Evolutionary conservation across 2,113 vertebrate species (phyloP).

Genomic region (Aleadryas rufinucha): DNA sequence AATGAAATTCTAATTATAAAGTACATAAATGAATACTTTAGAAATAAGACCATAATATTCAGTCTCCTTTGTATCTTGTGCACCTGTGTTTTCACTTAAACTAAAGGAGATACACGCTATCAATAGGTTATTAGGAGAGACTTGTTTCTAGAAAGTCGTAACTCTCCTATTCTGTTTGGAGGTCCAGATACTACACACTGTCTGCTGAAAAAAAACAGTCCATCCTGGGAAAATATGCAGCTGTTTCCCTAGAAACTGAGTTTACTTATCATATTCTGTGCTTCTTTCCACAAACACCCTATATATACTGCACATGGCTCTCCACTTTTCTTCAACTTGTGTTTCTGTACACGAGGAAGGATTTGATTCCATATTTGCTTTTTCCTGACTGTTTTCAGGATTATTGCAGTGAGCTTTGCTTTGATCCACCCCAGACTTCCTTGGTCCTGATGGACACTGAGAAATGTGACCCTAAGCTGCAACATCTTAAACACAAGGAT

Average conservation of each 20-base stretch:
- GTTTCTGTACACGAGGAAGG: neutral
- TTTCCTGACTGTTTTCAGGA: neutral
- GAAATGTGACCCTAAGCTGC: neutral
- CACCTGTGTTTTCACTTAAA: neutral
- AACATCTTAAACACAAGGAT: neutral
- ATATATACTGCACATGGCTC: neutral
- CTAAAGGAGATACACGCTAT: fast-evolving
- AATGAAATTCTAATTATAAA: neutral
- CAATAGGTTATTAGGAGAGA: neutral
- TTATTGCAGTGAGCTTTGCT: neutral
- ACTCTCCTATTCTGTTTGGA: neutral
- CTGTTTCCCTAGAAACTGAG: neutral
- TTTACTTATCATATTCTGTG: neutral
- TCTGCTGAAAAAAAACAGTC: neutral
- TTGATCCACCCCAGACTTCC: neutral
- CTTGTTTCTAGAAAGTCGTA: neutral
- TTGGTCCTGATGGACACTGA: neutral
- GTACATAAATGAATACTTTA: neutral
- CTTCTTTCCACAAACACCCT: neutral
- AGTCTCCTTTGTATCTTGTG: neutral
- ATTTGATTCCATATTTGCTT: neutral
- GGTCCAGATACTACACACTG: neutral
- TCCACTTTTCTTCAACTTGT: neutral
- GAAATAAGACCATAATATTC: neutral
- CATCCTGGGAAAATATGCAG: neutral